A percentile compares a stretch with the other conserved stretches of the same genome.
These are phyloP conservation scores for Mormyrus lacerda DNA, from an alignment of 2,113 vertebrate species.

Conservation along the genomic window DNA sequence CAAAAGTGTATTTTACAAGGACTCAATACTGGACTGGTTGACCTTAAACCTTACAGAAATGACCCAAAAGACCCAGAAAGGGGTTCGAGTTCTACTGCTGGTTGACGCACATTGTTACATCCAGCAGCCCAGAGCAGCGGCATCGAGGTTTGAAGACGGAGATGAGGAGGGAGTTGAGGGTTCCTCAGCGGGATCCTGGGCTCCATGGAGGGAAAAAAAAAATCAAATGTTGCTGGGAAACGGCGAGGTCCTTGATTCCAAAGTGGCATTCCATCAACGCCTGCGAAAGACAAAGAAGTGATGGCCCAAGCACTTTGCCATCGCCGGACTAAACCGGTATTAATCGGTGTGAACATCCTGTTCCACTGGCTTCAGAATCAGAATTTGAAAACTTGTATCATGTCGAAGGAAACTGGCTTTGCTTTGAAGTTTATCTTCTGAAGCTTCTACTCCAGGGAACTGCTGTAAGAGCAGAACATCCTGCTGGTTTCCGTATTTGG, in stretches of 20 bases:
- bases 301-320: not conserved
- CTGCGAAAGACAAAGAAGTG: not conserved
- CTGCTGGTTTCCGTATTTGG: not conserved
- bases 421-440: not conserved
- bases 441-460: not conserved
- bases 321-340: not conserved
- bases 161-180: not conserved
- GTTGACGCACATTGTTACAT: not conserved
- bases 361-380: not conserved
- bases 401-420: not conserved
- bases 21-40: constrained; percentile 20
- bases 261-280: not conserved
- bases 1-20: constrained; percentile 15
- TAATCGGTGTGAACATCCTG: not conserved
- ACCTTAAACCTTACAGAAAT: constrained; percentile 26
- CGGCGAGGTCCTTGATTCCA: not conserved
- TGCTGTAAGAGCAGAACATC: not conserved
- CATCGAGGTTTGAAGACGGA: not conserved
- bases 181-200: not conserved
- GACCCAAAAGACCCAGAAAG: not conserved
- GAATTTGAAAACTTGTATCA: not conserved
- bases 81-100: not conserved
- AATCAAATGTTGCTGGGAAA: not conserved
- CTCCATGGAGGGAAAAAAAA: constrained; percentile 26
- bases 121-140: not conserved